Percentiles rank a stretch among this genome's conserved stretches.
These are phyloP conservation scores for Aplidium turbinatum DNA, from an alignment of 23 tunicate genomes.

Conservation along the genomic window DNA sequence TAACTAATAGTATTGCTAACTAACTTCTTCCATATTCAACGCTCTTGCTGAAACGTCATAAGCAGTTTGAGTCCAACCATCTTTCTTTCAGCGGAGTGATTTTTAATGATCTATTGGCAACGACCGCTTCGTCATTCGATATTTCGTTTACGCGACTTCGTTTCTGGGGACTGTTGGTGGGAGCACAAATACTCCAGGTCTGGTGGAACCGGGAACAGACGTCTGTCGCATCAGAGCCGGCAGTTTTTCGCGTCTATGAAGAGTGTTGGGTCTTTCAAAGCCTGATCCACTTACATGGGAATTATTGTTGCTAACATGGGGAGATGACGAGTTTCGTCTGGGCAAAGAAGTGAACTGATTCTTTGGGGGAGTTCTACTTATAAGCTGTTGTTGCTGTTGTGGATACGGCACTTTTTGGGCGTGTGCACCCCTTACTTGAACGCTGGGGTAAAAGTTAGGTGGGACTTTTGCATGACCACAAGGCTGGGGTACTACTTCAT, in stretches of 20 bases:
- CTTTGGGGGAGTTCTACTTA: slow-evolving; percentile 3
- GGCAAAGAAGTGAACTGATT: slow-evolving; percentile 69
- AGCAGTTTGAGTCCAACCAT: too few relatives aligned
- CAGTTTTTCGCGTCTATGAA: slow-evolving; percentile 51
- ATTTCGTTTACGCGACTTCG: background rate
- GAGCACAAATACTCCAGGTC: slow-evolving; percentile 9
- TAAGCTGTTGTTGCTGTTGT: background rate
- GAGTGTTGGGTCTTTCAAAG: slow-evolving; percentile 50
- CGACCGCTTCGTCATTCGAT: too few relatives aligned
- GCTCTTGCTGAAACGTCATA: too few relatives aligned
- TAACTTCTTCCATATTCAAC: too few relatives aligned
- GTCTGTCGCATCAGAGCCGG: slow-evolving; percentile 45
- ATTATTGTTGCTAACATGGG: slow-evolving; percentile 36
- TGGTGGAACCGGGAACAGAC: slow-evolving; percentile 28
- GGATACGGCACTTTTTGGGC: background rate
- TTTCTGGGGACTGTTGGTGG: background rate
- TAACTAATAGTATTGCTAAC: too few relatives aligned
- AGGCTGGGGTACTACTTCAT: too few relatives aligned
- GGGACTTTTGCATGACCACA: slow-evolving; percentile 1
- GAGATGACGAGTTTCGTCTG: slow-evolving; percentile 43
- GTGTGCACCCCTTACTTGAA: slow-evolving; percentile 30
- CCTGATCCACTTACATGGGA: slow-evolving; percentile 15
- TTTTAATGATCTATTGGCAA: too few relatives aligned
- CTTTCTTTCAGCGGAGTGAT: too few relatives aligned
- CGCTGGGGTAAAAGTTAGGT: slow-evolving; percentile 49